Percentiles rank a stretch among this genome's conserved stretches.
Conservation (phyloP, 2,113 vertebrate species). For the Megaleporinus macrocephalus region DNA sequence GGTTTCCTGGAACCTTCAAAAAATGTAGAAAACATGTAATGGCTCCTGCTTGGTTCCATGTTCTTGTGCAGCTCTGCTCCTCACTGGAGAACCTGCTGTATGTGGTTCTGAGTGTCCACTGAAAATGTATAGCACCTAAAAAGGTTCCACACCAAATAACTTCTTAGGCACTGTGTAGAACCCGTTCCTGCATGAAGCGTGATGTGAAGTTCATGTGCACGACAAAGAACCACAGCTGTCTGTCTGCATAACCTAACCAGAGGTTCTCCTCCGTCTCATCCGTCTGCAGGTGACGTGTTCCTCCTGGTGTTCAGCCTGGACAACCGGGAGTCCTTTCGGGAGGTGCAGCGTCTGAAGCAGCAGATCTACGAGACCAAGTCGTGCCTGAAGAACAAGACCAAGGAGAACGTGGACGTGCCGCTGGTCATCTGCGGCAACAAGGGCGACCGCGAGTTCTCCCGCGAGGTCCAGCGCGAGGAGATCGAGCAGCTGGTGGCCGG, state of each 20-base stretch:
- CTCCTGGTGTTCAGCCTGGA: conserved; percentile 97
- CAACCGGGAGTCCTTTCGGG: conserved; percentile 94
- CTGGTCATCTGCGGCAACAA: conserved; percentile 98
- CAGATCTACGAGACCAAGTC: conserved; percentile 98
- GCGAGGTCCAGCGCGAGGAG: conserved; percentile 87
- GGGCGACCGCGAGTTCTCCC: conserved; percentile 88
- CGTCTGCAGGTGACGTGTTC: conserved; percentile 91
- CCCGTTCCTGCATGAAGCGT: no score
- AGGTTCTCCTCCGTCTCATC: not conserved
- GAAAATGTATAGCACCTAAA: no score
- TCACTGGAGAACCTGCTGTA: no score
- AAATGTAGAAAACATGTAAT: no score
- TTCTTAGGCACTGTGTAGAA: no score
- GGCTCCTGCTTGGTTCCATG: no score
- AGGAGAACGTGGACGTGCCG: conserved; percentile 91
- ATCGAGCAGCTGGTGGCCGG: conserved; percentile 88
- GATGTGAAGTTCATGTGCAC: no score
- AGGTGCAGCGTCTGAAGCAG: conserved; percentile 93
- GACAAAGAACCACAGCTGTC: no score
- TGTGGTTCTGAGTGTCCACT: no score
- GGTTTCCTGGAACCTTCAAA: no score
- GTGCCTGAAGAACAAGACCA: conserved; percentile 94
- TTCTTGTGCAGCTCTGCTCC: no score
- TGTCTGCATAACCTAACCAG: not conserved
- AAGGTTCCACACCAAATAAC: no score